These are phyloP conservation scores for Catharus minimus DNA, from an alignment of 2,113 vertebrate genomes.

Conservation along the genomic window DNA sequence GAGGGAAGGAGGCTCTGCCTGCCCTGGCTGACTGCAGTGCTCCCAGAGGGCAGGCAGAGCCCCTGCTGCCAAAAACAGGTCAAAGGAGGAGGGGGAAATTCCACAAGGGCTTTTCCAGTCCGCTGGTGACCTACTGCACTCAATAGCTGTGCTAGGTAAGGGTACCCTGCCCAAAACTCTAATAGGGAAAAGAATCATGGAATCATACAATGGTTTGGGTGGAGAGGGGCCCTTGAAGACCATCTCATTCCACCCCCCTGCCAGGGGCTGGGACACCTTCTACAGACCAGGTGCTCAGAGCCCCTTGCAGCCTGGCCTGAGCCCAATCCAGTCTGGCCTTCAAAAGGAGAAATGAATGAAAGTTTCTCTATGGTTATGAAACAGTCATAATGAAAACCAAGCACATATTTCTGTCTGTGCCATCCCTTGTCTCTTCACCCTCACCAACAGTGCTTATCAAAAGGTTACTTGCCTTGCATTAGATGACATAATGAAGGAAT, in stretches of 20 bases:
- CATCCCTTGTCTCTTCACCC: fast-evolving
- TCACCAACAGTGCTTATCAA: neutral
- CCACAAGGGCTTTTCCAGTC: neutral
- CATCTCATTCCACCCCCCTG: neutral
- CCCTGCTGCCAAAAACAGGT: neutral
- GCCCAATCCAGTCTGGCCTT: neutral
- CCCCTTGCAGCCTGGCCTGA: neutral
- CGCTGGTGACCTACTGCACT: neutral
- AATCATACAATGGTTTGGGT: neutral
- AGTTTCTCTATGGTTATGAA: neutral
- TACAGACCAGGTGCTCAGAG: neutral
- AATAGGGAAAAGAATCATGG: neutral
- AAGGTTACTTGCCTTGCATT: neutral
- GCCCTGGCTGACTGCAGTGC: fast-evolving
- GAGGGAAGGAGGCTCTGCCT: neutral
- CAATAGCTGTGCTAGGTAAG: neutral
- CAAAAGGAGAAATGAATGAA: neutral
- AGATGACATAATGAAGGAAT: neutral
- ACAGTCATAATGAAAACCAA: neutral
- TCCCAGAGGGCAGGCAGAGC: neutral
- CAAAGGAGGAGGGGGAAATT: neutral
- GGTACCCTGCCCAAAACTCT: neutral
- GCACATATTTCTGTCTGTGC: neutral
- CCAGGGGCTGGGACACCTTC: neutral
- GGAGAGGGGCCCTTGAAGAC: neutral